A percentile compares a stretch with the other conserved stretches of the same genome.
phyloP scores from a whole-genome alignment of 2,888 invertebrate species.

The Eustalomyia histrio region DNA sequence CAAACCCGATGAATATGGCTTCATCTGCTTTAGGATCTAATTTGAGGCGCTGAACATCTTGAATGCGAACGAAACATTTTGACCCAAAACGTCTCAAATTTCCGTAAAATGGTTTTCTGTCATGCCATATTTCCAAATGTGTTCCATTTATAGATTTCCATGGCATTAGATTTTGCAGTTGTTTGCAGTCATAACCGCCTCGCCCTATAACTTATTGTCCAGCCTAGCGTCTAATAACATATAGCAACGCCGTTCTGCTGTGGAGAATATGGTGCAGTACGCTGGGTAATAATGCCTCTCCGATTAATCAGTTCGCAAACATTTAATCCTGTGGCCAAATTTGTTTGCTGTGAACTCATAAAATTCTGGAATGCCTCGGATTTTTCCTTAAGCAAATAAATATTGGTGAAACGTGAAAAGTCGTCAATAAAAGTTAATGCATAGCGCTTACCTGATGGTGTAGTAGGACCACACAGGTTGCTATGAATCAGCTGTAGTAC shows the following conservation, averaged over 20 bases:
- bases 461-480: conserved; percentile 71
- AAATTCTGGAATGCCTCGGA: conserved; percentile 20
- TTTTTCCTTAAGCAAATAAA: too few species aligned
- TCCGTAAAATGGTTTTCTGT: conserved; percentile 32
- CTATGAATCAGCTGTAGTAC: conserved; percentile 69
- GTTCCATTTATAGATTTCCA: conserved; percentile 33
- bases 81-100: conserved; percentile 52
- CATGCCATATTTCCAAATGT: conserved; percentile 27
- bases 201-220: conserved; percentile 34
- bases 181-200: conserved; percentile 30
- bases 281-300: conserved; percentile 66
- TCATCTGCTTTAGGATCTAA: conserved; percentile 52
- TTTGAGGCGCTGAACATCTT: conserved; percentile 56
- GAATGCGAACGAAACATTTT: conserved; percentile 55
- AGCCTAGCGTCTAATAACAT: conserved; percentile 32
- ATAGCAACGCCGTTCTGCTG: conserved; percentile 63
- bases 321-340: conserved; percentile 49
- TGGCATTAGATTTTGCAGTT: conserved; percentile 27
- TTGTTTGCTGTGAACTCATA: conserved; percentile 46
- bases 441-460: conserved; percentile 68
- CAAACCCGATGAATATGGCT: conserved; percentile 61
- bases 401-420: conserved; percentile 68
- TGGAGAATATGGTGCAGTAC: conserved; percentile 55
- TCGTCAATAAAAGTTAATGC: conserved; percentile 72
- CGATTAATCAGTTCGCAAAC: conserved; percentile 48